Evolutionary conservation across 2,888 invertebrate genomes (phyloP).

Genomic region (Drosophila mimica): DNA sequence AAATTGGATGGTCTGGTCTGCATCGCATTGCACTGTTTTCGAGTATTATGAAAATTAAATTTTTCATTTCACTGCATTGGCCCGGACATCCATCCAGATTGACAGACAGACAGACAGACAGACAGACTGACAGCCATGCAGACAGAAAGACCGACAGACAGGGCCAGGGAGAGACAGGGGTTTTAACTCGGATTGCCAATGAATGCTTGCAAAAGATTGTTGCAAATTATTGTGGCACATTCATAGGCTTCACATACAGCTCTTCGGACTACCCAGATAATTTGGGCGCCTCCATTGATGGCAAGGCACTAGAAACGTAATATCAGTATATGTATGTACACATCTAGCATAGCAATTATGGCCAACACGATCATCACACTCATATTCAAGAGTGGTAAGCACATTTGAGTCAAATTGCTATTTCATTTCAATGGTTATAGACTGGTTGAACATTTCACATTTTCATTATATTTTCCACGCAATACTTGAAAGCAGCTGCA

Average conservation of each 20-base stretch:
- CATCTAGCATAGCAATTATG: constrained; percentile 18
- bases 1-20: constrained; percentile 32
- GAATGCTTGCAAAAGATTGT: constrained; percentile 64
- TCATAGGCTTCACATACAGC: constrained; percentile 31
- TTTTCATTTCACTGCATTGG: constrained; percentile 76
- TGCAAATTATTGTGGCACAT: constrained; percentile 57
- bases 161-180: neutral
- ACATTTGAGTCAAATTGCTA: constrained; percentile 51
- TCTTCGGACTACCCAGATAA: constrained; percentile 13
- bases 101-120: constrained; percentile 5
- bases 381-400: constrained; percentile 22
- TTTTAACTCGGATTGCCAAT: constrained; percentile 39
- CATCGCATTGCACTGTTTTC: constrained; percentile 59
- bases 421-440: constrained; percentile 28
- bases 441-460: constrained; percentile 32
- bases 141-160: neutral
- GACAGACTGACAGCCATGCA: neutral
- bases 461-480: constrained; percentile 27
- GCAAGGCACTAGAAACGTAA: constrained; percentile 67
- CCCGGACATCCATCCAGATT: constrained; percentile 28
- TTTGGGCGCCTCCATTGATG: constrained; percentile 28
- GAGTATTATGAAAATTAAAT: constrained; percentile 80
- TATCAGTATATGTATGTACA: constrained; percentile 35
- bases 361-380: constrained; percentile 43
- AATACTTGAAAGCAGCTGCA: constrained; percentile 1